phyloP scores from a whole-genome alignment of 2,888 invertebrate genomes.

The Drosophila mayaguana region DNA sequence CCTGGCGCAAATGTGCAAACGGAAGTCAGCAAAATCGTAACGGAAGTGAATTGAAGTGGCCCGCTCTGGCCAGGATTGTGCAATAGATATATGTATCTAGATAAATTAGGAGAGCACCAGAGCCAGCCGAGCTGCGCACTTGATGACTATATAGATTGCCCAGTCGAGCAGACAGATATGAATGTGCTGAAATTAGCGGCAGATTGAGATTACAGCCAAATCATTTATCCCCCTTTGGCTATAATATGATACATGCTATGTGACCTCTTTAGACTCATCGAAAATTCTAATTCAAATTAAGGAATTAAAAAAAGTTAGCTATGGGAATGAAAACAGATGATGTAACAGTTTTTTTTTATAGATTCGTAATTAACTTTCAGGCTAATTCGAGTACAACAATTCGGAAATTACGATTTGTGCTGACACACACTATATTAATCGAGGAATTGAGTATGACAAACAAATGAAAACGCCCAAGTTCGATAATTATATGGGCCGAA shows the following conservation, averaged over 20 bases:
- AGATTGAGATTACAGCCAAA: background rate
- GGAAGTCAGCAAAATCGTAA: slow-evolving; percentile 52
- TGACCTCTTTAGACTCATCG: too few species aligned
- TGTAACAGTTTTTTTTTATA: background rate
- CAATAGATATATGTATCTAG: slow-evolving; percentile 40
- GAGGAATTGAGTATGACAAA: slow-evolving; percentile 16
- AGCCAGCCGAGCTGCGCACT: background rate
- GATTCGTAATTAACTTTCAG: background rate
- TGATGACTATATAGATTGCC: slow-evolving; percentile 39
- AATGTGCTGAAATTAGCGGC: background rate
- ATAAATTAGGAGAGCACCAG: background rate
- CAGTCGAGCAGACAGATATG: background rate
- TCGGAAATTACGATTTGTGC: background rate
- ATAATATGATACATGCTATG: background rate
- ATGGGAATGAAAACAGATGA: slow-evolving; percentile 7
- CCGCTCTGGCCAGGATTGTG: slow-evolving; percentile 25
- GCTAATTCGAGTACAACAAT: background rate
- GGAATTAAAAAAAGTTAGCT: background rate
- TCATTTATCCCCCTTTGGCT: too few species aligned
- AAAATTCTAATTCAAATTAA: background rate
- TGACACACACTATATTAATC: slow-evolving; percentile 14
- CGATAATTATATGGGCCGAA: slow-evolving; percentile 21
- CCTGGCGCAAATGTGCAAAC: slow-evolving; percentile 57
- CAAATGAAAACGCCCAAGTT: slow-evolving; percentile 18
- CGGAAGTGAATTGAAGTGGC: slow-evolving; percentile 58